A percentile compares a stretch with the other conserved stretches of the same genome.
These are phyloP conservation scores for Mergus octosetaceus DNA, from an alignment of 2,797 vertebrate species.

Conservation along the genomic window DNA sequence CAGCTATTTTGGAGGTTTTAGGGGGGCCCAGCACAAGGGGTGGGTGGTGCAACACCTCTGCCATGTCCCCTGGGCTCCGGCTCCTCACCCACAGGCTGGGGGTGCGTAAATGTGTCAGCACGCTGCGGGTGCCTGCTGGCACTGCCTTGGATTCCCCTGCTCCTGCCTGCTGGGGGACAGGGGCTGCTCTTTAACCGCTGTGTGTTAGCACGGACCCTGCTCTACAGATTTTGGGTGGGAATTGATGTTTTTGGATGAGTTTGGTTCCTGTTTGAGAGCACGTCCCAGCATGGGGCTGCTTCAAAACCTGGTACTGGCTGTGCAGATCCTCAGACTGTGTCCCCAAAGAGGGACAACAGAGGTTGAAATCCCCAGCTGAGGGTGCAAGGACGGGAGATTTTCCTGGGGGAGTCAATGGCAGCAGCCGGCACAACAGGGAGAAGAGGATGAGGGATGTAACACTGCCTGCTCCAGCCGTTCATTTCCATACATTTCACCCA, in stretches of 20 bases:
- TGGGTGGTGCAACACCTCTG: neutral
- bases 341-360: too few species aligned
- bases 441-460: neutral
- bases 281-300: neutral
- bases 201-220: fast-evolving
- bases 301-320: neutral
- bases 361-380: neutral
- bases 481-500: neutral
- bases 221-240: fast-evolving
- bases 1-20: neutral
- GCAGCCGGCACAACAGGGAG: neutral
- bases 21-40: neutral
- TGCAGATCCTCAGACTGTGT: fast-evolving
- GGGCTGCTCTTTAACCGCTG: neutral
- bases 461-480: neutral
- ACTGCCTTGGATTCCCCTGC: neutral
- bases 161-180: neutral
- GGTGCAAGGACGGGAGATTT: neutral
- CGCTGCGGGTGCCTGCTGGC: neutral
- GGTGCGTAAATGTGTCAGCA: neutral
- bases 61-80: neutral
- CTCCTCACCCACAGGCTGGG: neutral
- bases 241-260: neutral
- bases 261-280: neutral
- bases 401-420: neutral